A percentile compares a stretch with the other conserved stretches of the same genome.
Conservation (phyloP, 1,140 invertebrate genomes). For the Neodiprion pinetum region DNA sequence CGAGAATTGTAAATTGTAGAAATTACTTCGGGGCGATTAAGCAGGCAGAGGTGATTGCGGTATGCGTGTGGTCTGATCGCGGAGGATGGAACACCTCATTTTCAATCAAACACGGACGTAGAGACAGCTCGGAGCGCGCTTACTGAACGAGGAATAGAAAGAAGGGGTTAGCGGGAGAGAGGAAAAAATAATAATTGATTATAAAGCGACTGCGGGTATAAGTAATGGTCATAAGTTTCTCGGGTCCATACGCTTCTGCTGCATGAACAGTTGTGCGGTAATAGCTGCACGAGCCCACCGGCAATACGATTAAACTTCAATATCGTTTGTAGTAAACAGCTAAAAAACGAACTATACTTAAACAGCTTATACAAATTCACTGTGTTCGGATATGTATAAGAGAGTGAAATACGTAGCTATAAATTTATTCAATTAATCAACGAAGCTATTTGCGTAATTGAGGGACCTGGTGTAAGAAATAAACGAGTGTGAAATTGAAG, state of each 20-base stretch:
- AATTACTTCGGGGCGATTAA: too few species aligned
- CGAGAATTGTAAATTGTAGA: too few species aligned
- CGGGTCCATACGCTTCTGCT: neutral
- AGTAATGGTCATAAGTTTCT: neutral
- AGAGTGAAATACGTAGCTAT: neutral
- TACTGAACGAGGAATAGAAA: neutral
- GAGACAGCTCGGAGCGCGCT: too few species aligned
- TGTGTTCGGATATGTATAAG: neutral
- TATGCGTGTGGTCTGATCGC: too few species aligned
- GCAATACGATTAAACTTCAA: too few species aligned
- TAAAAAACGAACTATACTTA: too few species aligned
- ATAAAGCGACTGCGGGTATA: neutral
- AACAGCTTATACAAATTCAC: neutral
- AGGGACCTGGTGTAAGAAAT: neutral
- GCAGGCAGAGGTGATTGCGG: too few species aligned
- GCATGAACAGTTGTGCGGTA: neutral
- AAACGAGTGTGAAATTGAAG: neutral
- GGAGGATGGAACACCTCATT: too few species aligned
- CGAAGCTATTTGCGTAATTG: conserved; percentile 5
- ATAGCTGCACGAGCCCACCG: neutral
- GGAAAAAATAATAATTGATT: neutral
- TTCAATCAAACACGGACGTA: too few species aligned
- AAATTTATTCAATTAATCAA: conserved; percentile 5
- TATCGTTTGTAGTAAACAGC: too few species aligned
- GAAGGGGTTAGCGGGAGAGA: neutral